Percentiles rank a stretch among this genome's conserved stretches.
Evolutionary conservation across 2,113 vertebrate species (phyloP).

Genomic region (Bubalus kerabau): DNA sequence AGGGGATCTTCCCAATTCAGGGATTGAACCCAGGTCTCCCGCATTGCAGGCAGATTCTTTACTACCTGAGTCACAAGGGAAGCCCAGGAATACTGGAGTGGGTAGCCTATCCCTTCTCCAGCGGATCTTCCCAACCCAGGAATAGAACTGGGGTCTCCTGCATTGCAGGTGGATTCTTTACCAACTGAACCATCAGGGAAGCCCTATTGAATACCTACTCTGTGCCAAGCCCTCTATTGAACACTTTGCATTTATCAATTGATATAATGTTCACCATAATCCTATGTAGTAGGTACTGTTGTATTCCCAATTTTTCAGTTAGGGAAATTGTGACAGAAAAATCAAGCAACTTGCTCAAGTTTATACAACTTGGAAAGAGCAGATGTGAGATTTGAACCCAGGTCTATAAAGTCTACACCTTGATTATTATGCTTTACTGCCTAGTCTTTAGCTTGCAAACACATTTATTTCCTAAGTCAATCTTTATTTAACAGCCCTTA

Average conservation of each 20-base stretch:
- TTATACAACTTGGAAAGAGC: neutral
- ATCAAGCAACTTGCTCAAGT: neutral
- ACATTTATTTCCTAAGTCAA: neutral
- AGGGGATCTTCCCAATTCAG: neutral
- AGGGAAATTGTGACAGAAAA: conserved; percentile 2
- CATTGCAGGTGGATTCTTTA: neutral
- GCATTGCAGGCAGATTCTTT: neutral
- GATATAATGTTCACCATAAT: neutral
- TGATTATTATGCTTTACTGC: neutral
- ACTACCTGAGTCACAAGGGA: neutral
- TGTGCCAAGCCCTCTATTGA: neutral
- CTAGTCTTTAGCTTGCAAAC: neutral
- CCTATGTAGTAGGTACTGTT: neutral
- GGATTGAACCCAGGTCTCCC: rapidly evolving
- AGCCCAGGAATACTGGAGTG: neutral
- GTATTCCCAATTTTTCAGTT: neutral
- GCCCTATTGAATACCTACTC: neutral
- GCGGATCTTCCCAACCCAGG: neutral
- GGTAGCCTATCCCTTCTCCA: neutral
- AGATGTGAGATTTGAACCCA: neutral
- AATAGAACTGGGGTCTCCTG: neutral
- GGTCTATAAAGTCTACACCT: neutral
- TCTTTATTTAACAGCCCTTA: neutral
- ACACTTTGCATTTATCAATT: neutral
- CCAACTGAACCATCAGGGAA: neutral